Base-by-base conservation (phyloP, 2,113 vertebrate species). In the Brienomyrus brachyistius region DNA sequence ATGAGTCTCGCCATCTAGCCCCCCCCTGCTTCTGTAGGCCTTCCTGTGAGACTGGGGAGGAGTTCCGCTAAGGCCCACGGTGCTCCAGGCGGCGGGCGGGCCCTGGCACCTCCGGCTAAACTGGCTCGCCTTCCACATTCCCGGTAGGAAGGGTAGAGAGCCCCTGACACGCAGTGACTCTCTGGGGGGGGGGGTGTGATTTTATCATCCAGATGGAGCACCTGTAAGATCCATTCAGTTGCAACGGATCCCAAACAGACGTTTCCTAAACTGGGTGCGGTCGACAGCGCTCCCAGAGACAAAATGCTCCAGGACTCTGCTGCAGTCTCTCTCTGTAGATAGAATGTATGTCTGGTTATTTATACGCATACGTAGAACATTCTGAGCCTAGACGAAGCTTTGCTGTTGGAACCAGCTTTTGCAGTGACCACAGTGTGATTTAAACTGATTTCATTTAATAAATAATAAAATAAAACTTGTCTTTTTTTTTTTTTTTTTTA, bases 371-470 rank as follows among this genome's bases (percentile, higher is more conserved):
- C 43, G 43, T 62, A 62, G 51, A 59, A 59, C 21, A 23, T 45
- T 66, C 52, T 66, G 27, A 88, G 52, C 87, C 56, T 40, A 62
- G 54, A 59, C 17, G 23, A 88, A 62, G 87, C 56, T 88, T 88
- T 88, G 56, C 40, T 66, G 52, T 47, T 62, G 85, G 86, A 88
- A 59, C 13, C 50, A 88, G 86, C 86, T 88, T 88, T 47, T 88
- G 52, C 54, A 88, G 87, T 59, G 54, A 51, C 50, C 45, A 86
- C 86, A 62, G 51, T 88, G 54, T 88, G 70, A 88, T 88, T 88
- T 54, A 43, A 62, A 88, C 19, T 89, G 50, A 89, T 83, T 56
- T 54, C 50, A 83, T 89, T 80, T 82, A 89, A 40, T 52, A 89
- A 83, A 89, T 83, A 89, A 56, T 51, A 89, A 47, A 83, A n/a